Evolutionary conservation across 2,797 vertebrate species (phyloP).

Genomic region (Myripristis murdjan): DNA sequence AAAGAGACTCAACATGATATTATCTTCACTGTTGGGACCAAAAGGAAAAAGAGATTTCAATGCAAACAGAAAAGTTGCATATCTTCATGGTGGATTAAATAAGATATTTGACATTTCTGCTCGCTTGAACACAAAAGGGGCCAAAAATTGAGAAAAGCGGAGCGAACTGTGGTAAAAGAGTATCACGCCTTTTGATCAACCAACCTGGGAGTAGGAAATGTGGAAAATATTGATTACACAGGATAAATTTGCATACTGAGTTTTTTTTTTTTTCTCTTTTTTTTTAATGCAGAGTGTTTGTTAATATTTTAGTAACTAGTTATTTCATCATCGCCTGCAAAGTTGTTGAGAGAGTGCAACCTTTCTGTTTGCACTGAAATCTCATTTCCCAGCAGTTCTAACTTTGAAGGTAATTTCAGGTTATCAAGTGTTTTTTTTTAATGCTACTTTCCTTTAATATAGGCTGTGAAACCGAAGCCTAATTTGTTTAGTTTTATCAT

Average conservation of each 20-base stretch:
- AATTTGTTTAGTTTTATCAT: slow-evolving; percentile 54
- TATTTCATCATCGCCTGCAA: slow-evolving; percentile 77
- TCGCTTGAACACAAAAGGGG: slow-evolving; percentile 54
- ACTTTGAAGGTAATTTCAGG: slow-evolving; percentile 76
- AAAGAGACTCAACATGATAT: slow-evolving; percentile 6
- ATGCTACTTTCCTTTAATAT: slow-evolving; percentile 50
- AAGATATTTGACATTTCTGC: slow-evolving; percentile 46
- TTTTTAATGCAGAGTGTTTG: slow-evolving; percentile 73
- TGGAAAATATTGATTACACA: slow-evolving; percentile 78
- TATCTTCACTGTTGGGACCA: slow-evolving; percentile 18
- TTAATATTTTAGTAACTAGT: slow-evolving; percentile 80
- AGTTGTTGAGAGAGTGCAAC: slow-evolving; percentile 74
- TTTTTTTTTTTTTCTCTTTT: slow-evolving; percentile 67
- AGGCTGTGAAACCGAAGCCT: slow-evolving; percentile 34
- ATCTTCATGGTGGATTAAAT: slow-evolving; percentile 50
- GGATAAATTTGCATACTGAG: slow-evolving; percentile 71
- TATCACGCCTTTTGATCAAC: slow-evolving; percentile 63
- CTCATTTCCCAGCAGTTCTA: slow-evolving; percentile 54
- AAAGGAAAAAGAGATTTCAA: slow-evolving; percentile 43
- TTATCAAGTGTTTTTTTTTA: slow-evolving; percentile 60
- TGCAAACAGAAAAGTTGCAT: slow-evolving; percentile 46
- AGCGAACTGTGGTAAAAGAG: slow-evolving; percentile 17
- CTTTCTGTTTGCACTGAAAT: slow-evolving; percentile 73
- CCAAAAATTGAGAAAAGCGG: slow-evolving; percentile 38
- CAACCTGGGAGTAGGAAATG: slow-evolving; percentile 62